Percentiles rank a stretch among this genome's conserved stretches.
These are phyloP conservation scores for Sarcophaga subvicina DNA, from an alignment of 2,888 invertebrate species.

Conservation along the genomic window DNA sequence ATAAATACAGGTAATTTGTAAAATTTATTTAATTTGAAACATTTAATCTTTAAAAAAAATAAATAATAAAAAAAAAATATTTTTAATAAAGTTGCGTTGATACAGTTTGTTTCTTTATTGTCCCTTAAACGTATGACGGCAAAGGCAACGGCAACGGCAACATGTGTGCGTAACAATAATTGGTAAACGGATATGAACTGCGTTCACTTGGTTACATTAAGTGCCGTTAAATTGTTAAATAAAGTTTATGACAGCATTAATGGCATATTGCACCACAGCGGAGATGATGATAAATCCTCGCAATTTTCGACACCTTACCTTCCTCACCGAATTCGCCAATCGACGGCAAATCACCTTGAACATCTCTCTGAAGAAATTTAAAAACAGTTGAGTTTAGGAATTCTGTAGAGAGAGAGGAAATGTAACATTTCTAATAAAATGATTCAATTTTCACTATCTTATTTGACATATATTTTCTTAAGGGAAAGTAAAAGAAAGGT, in stretches of 20 bases:
- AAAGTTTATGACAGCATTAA: slow-evolving; percentile 36
- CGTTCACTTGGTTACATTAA: slow-evolving; percentile 17
- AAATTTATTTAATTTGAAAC: too few relatives aligned
- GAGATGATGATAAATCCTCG: background rate
- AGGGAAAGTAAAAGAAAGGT: background rate
- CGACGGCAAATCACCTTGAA: background rate
- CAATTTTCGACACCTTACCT: background rate
- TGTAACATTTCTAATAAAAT: slow-evolving; percentile 5
- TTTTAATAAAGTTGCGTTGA: too few relatives aligned
- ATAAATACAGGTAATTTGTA: too few relatives aligned
- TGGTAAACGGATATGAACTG: too few relatives aligned
- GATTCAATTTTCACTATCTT: slow-evolving; percentile 33
- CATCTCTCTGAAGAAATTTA: background rate
- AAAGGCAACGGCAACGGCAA: too few relatives aligned
- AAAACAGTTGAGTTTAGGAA: background rate
- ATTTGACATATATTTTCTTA: slow-evolving; percentile 29
- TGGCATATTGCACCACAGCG: background rate
- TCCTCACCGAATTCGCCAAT: background rate
- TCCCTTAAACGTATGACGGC: too few relatives aligned
- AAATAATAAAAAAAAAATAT: too few relatives aligned
- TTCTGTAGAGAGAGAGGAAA: background rate
- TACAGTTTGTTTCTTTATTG: too few relatives aligned
- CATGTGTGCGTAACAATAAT: too few relatives aligned
- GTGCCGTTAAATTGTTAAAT: slow-evolving; percentile 38
- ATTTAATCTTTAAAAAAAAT: too few relatives aligned